Evolutionary conservation across 2,113 vertebrate genomes (phyloP), one percentile per base, ranked within the genome.

Genomic region (Terrapene triunguis): DNA sequence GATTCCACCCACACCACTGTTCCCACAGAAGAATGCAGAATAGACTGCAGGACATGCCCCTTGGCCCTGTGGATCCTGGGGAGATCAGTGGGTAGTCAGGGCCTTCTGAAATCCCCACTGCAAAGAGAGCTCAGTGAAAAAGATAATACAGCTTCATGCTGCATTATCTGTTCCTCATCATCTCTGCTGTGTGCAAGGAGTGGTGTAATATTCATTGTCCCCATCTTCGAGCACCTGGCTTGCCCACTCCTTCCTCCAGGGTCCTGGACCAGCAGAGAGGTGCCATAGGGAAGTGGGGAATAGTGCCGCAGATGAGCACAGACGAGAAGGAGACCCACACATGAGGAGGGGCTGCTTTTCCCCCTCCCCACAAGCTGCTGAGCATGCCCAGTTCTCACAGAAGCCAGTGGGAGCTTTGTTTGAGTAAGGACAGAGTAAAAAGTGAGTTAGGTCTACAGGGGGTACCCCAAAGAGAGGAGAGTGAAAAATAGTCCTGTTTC

Each of bases 321-420:
- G 8, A 8, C 59, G 35, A 35, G 79, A 69, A 12, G 69, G 62
- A 69, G 17, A 69, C 35, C 16, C 16, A 69, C 62, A 35, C 32
- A 8, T 17, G 7, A 10, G 19, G 44, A 9, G 21, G 55, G 48
- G 38, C 21, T 51, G 51, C 0, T 0, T 42, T 86, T 81, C 38
- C 1, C n/a, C 48, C 50, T n/a, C 50, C 8, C 14, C 90, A 12
- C 53, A 82, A 14, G 8, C 9, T 1, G 2, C 93, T 57, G 29
- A 85, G 78, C 84, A 17, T 50, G 35, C 22, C 3, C 1, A 16
- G 1, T 2, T 51, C 29, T 35, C n/a, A 13, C 10, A 4, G 0
- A 1, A 0, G 0, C 0, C 74, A 10, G n/a, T 25, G 0, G 1
- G n/a, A 54, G 54, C 3, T 22, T 59, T 38, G 17, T 50, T 79